A percentile compares a stretch with the other conserved stretches of the same genome.
Conservation (phyloP, 2,888 invertebrate species). For the Lucinisca nassula region DNA sequence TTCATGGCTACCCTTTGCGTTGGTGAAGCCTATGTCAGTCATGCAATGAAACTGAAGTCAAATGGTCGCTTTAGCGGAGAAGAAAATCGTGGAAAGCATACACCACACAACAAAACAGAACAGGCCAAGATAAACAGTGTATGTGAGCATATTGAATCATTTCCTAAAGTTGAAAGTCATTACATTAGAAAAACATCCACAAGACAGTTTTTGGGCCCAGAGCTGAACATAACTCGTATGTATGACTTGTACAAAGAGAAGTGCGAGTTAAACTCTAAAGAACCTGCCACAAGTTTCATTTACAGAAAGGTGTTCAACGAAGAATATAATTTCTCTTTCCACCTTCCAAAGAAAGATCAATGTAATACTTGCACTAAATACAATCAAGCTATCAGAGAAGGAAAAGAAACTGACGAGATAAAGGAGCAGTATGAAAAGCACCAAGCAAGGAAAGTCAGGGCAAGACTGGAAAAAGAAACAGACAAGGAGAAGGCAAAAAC, state of each 20-base stretch:
- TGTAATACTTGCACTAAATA: slow-evolving; percentile 51
- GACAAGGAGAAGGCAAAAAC: slow-evolving; percentile 1
- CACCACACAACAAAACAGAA: slow-evolving; percentile 39
- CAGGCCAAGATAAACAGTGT: slow-evolving; percentile 15
- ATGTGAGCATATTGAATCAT: slow-evolving; percentile 40
- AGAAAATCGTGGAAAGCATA: slow-evolving; percentile 41
- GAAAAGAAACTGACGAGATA: neutral
- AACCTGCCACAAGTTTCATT: slow-evolving; percentile 24
- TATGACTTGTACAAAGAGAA: slow-evolving; percentile 5
- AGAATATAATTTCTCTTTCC: slow-evolving; percentile 56
- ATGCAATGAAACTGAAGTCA: slow-evolving; percentile 41
- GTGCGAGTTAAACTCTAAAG: neutral
- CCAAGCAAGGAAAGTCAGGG: slow-evolving; percentile 18
- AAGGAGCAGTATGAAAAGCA: slow-evolving; percentile 27
- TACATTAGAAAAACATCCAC: slow-evolving; percentile 29
- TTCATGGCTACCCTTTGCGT: slow-evolving; percentile 49
- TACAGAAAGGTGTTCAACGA: slow-evolving; percentile 45
- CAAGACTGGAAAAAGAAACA: slow-evolving; percentile 55
- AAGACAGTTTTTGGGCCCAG: slow-evolving; percentile 26
- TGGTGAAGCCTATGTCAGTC: slow-evolving; percentile 39
- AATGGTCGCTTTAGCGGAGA: slow-evolving; percentile 24
- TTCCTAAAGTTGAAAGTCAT: slow-evolving; percentile 46
- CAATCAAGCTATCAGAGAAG: slow-evolving; percentile 9
- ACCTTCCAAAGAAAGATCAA: slow-evolving; percentile 62
- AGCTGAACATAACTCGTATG: slow-evolving; percentile 23